Evolutionary conservation across 2,113 vertebrate genomes (phyloP).

Genomic region (Enhydra lutris): DNA sequence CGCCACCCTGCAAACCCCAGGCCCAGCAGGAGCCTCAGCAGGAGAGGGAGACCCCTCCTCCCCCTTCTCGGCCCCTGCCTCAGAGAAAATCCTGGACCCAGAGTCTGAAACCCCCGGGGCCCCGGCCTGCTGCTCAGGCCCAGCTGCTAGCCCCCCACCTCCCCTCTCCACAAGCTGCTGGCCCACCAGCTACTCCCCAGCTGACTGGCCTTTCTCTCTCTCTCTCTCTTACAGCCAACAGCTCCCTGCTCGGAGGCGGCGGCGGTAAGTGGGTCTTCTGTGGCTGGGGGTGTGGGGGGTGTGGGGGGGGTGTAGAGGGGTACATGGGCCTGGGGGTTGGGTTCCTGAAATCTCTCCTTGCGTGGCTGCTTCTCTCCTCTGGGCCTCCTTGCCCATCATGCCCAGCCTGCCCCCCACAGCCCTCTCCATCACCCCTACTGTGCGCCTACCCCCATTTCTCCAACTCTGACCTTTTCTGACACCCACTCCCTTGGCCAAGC

Average conservation of each 20-base stretch:
- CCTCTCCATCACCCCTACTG: fast-evolving
- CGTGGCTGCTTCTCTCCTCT: background rate
- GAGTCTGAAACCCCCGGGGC: background rate
- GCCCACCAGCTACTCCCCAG: fast-evolving
- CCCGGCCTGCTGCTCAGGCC: fast-evolving
- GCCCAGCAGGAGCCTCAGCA: fast-evolving
- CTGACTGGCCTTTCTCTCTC: constrained; percentile 18
- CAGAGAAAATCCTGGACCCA: background rate
- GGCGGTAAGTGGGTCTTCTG: constrained; percentile 84
- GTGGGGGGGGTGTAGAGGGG: too few species aligned
- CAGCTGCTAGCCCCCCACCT: background rate
- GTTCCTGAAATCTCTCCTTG: background rate
- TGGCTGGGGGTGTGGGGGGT: too few species aligned
- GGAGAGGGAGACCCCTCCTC: background rate
- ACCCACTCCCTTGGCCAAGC: background rate
- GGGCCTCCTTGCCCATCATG: fast-evolving
- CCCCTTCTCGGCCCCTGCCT: background rate
- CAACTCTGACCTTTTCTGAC: background rate
- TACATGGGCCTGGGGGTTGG: too few species aligned
- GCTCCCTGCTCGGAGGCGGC: constrained; percentile 89
- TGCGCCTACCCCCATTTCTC: background rate
- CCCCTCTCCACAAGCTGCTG: background rate
- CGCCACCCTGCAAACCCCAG: background rate
- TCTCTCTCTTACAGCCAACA: constrained; percentile 88
- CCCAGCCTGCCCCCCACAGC: background rate